Conservation (phyloP, 2,888 invertebrate genomes). For the Coecobrya sp. region DNA sequence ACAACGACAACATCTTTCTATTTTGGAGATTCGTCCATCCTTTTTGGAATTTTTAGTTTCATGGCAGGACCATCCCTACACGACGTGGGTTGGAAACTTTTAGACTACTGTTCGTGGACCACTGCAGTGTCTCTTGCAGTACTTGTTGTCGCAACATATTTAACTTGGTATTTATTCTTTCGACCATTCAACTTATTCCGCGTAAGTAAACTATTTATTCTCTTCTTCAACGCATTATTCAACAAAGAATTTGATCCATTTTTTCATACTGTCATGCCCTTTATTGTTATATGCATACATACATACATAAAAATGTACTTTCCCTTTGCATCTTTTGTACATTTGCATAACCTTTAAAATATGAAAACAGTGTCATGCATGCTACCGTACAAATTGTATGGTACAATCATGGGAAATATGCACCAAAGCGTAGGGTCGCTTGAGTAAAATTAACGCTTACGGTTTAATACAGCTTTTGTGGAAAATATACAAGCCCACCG, state of each 20-base stretch:
- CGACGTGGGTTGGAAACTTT: slow-evolving; percentile 42
- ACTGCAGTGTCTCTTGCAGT: slow-evolving; percentile 57
- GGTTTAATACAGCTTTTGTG: not conserved
- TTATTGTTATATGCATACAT: slow-evolving; percentile 10
- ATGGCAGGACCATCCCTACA: slow-evolving; percentile 32
- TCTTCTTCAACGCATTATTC: slow-evolving; percentile 8
- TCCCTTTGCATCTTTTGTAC: not conserved
- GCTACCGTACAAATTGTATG: not conserved
- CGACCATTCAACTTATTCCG: slow-evolving; percentile 85
- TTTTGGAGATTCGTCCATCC: slow-evolving; percentile 52
- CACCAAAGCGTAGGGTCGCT: not conserved
- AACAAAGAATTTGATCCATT: not conserved
- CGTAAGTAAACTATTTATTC: slow-evolving; percentile 81
- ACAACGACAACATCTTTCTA: slow-evolving; percentile 1
- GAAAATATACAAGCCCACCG: not conserved
- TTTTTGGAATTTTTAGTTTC: slow-evolving; percentile 58
- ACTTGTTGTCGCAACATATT: slow-evolving; percentile 73
- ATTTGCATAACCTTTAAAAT: slow-evolving; percentile 46
- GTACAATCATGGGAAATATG: not conserved
- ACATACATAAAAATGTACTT: not conserved
- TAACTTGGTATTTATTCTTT: slow-evolving; percentile 84
- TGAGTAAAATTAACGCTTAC: slow-evolving; percentile 10
- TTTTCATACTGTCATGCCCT: not conserved
- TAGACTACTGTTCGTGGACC: slow-evolving; percentile 41
- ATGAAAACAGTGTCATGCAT: slow-evolving; percentile 42